These are phyloP conservation scores for Galago senegalensis DNA, from an alignment of 2,797 vertebrate species.

Conservation along the genomic window DNA sequence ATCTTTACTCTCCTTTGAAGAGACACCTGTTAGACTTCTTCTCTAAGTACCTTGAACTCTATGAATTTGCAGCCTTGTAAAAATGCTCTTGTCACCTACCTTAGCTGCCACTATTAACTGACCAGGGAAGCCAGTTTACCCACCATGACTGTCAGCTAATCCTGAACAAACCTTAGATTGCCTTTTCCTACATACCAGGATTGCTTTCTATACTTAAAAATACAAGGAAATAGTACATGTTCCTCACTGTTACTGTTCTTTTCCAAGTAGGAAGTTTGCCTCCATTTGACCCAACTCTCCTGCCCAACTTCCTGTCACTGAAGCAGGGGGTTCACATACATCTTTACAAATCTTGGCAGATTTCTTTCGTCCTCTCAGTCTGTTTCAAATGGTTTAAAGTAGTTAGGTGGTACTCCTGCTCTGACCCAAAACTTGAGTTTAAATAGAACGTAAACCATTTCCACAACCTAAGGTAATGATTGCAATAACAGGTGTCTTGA, in stretches of 20 bases:
- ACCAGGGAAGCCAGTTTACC: not conserved
- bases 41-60: constrained; percentile 3
- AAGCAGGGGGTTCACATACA: not conserved
- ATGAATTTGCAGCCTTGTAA: not conserved
- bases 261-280: not conserved
- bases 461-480: not conserved
- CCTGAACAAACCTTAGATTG: not conserved
- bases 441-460: not conserved
- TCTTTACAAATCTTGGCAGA: constrained; percentile 29
- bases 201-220: not conserved
- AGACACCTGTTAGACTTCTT: constrained; percentile 46
- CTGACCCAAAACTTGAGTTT: not conserved
- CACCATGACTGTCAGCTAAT: not conserved
- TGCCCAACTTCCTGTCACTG: not conserved
- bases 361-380: not conserved
- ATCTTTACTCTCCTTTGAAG: constrained; percentile 23
- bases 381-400: not conserved
- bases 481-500: not conserved
- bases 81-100: not conserved
- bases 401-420: not conserved
- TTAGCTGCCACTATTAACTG: not conserved
- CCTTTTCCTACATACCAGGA: not conserved
- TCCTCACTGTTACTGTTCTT: not conserved
- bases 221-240: not conserved
- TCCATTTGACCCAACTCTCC: not conserved